Base-by-base conservation (phyloP, 2,888 invertebrate genomes). In the Drosophila greeni region DNA sequence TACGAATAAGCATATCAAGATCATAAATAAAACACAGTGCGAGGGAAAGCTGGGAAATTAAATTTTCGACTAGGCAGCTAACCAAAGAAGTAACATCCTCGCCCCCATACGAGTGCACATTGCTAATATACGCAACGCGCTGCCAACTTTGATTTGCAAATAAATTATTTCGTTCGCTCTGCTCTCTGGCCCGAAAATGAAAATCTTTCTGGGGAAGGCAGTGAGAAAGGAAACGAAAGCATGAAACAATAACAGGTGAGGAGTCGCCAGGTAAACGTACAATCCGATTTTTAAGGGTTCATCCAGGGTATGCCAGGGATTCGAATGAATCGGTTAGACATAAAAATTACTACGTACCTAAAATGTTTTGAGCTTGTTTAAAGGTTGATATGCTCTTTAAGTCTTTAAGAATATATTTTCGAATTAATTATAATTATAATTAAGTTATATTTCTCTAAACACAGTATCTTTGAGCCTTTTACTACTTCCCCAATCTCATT, bases 1-100 rank as follows among this genome's bases (percentile, higher is more conserved):
- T 74, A 82, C 53, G 74, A 85, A 82, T 82, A 81, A 85, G 84
- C 85, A 85, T 85, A 85, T 84, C 85, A 74, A 73, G 84, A 82
- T 82, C 81, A 82, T 82, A 82, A 82, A 82, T 82, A 82, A 85
- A 84, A 80, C 83, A 62, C 62, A 43, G 67, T 36, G 42, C 34
- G 33, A 64, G 33, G 75, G 67, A 73, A 59, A 84, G 81, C 83
- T 61, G 83, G 83, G 82, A 85, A 82, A 82, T 85, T 82, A 82
- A 82, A 82, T 85, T 82, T 85, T 84, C 76, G 73, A 81, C 79
- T 84, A 85, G 85, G 77, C 82, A 55, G 52, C 68, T 55, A 47
- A 58, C 62, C 54, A 47, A 60, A 53, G 40, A 40, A 20, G 33
- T 9, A 55, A 60, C 58, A 60, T 43, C 55, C 29, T 14, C 8